Evolutionary conservation across 2,113 vertebrate species (phyloP).

Genomic region (Cebidichthys violaceus): DNA sequence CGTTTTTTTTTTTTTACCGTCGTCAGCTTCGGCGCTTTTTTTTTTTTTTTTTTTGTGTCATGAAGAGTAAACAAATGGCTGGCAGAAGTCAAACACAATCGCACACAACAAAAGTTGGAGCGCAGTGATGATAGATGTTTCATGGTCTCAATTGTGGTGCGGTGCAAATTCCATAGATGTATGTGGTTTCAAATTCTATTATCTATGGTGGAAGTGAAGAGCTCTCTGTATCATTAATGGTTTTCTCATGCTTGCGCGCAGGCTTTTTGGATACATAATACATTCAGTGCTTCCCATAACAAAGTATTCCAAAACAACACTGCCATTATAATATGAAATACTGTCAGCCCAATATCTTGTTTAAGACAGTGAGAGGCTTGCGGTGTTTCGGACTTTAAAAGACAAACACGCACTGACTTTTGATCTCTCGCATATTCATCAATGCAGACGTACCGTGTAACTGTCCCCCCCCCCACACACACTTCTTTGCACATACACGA

Average conservation of each 20-base stretch:
- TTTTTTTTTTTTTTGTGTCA: slow-evolving; percentile 12
- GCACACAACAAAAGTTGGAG: slow-evolving; percentile 25
- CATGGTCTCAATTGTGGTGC: slow-evolving; percentile 19
- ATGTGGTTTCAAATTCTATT: slow-evolving; percentile 30
- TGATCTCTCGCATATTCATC: slow-evolving; percentile 20
- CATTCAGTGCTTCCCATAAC: not conserved
- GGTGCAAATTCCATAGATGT: slow-evolving; percentile 5
- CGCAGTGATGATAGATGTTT: slow-evolving; percentile 6
- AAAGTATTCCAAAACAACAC: not conserved
- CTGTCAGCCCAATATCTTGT: not conserved
- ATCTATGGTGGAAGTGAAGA: not conserved
- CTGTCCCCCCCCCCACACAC: no score
- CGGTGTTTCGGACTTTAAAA: not conserved
- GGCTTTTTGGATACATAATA: slow-evolving; percentile 6
- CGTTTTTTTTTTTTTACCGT: no score
- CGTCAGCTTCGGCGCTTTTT: slow-evolving; percentile 35
- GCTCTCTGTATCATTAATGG: not conserved
- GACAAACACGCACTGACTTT: not conserved
- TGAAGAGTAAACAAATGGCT: slow-evolving; percentile 41
- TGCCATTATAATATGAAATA: not conserved
- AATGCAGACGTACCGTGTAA: slow-evolving; percentile 10
- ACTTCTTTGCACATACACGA: slow-evolving; percentile 27
- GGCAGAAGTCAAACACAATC: slow-evolving; percentile 38
- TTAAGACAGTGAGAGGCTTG: not conserved
- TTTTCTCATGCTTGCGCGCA: slow-evolving; percentile 6